phyloP scores from a whole-genome alignment of 2,888 invertebrate species.

The Minunthozetes semirufus region DNA sequence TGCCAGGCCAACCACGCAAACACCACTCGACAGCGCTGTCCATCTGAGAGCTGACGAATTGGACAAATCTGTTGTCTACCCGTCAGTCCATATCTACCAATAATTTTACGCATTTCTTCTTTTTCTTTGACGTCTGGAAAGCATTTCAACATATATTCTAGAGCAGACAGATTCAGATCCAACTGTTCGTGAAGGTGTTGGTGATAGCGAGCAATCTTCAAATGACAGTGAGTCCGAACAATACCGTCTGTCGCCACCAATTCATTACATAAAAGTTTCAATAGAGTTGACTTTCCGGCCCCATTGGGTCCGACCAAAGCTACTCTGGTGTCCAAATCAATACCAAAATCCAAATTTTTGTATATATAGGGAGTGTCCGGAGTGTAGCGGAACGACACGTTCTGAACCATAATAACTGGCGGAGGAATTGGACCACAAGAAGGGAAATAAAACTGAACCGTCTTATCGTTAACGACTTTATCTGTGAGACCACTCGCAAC shows the following conservation, averaged over 20 bases:
- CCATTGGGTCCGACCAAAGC: conserved; percentile 96
- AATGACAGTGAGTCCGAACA: conserved; percentile 96
- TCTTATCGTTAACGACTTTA: conserved; percentile 80
- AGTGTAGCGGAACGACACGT: conserved; percentile 89
- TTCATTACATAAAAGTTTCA: conserved; percentile 91
- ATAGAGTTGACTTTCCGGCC: conserved; percentile 94
- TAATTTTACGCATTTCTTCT: conserved; percentile 98
- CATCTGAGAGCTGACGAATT: conserved; percentile 89
- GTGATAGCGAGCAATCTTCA: conserved; percentile 94
- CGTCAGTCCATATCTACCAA: conserved; percentile 93
- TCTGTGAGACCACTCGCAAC: conserved; percentile 95
- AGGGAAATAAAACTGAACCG: conserved; percentile 89
- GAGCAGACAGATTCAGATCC: conserved; percentile 84
- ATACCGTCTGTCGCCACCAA: conserved; percentile 90
- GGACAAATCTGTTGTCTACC: conserved; percentile 94
- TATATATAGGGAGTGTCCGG: conserved; percentile 85
- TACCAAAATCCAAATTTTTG: conserved; percentile 95
- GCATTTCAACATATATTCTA: conserved; percentile 96
- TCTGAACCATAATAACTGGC: conserved; percentile 98
- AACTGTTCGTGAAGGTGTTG: conserved; percentile 93
- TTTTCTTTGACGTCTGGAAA: conserved; percentile 95
- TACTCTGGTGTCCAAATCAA: conserved; percentile 89
- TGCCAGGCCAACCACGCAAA: conserved; percentile 99
- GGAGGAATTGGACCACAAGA: conserved; percentile 93
- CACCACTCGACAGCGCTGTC: conserved; percentile 95